Evolutionary conservation across 2,797 vertebrate genomes (phyloP).

Genomic region (Sebastes jordani): DNA sequence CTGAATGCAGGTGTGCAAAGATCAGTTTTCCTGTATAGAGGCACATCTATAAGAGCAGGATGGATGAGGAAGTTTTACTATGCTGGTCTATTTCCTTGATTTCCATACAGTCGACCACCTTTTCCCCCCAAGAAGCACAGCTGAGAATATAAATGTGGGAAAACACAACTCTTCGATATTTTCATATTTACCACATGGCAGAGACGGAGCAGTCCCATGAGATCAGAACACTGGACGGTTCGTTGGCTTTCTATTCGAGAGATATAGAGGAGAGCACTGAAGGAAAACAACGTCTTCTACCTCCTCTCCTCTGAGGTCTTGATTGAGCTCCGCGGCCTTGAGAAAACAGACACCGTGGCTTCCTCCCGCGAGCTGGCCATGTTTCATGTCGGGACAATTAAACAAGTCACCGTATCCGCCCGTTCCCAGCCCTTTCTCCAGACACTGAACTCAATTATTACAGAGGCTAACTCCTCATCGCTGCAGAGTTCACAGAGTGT

Average conservation of each 20-base stretch:
- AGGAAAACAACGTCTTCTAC: slow-evolving; percentile 20
- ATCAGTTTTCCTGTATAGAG: not conserved
- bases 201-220: slow-evolving; percentile 12
- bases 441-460: slow-evolving; percentile 57
- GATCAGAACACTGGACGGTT: slow-evolving; percentile 10
- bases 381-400: slow-evolving; percentile 76
- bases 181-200: slow-evolving; percentile 1
- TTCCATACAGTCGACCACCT: not conserved
- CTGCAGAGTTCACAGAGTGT: slow-evolving; percentile 52
- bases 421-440: slow-evolving; percentile 33
- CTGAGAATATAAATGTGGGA: not conserved
- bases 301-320: slow-evolving; percentile 57
- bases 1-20: not conserved
- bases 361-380: slow-evolving; percentile 57
- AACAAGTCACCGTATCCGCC: slow-evolving; percentile 67
- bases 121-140: not conserved
- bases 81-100: slow-evolving; percentile 2
- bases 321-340: slow-evolving; percentile 57
- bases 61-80: not conserved
- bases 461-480: slow-evolving; percentile 52
- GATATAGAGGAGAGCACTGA: slow-evolving; percentile 3
- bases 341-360: slow-evolving; percentile 67
- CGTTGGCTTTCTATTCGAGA: slow-evolving; percentile 9
- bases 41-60: not conserved
- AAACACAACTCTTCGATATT: not conserved